Percentiles rank a stretch among this genome's conserved stretches.
These are phyloP conservation scores for Ennomos quercinarius DNA, from an alignment of 2,888 invertebrate species.

Conservation along the genomic window DNA sequence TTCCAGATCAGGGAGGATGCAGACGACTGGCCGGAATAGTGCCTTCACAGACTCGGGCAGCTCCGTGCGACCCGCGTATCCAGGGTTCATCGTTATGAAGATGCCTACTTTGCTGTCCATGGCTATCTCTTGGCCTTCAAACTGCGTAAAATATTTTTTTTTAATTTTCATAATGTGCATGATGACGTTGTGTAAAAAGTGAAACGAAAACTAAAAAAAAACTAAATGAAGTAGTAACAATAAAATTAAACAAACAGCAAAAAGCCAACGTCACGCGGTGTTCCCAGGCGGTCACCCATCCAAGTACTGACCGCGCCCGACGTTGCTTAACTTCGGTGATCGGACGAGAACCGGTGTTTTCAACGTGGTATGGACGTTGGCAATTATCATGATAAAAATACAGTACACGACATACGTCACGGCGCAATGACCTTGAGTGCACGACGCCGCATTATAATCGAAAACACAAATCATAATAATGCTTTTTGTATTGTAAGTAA, in stretches of 20 bases:
- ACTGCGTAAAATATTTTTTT: conserved; percentile 74
- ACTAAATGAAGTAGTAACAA: too few species aligned
- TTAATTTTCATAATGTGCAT: too few species aligned
- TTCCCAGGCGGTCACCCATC: conserved; percentile 70
- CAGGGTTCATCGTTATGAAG: conserved; percentile 98
- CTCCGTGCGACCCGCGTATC: conserved; percentile 96
- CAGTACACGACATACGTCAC: too few species aligned
- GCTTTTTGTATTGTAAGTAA: too few species aligned
- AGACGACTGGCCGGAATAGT: conserved; percentile 95
- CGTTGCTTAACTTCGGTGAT: conserved; percentile 79
- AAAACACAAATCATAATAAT: too few species aligned
- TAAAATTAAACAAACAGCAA: too few species aligned
- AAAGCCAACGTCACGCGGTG: conserved; percentile 41
- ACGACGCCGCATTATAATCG: too few species aligned
- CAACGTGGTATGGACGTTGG: conserved; percentile 43
- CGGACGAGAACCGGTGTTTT: conserved; percentile 74
- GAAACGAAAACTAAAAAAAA: too few species aligned
- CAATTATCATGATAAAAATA: neutral
- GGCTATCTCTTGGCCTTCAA: conserved; percentile 93
- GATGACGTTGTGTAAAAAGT: too few species aligned
- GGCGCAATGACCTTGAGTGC: too few species aligned
- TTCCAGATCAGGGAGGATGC: conserved; percentile 96
- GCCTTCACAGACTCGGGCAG: conserved; percentile 97
- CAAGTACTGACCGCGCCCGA: conserved; percentile 76
- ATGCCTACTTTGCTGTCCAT: conserved; percentile 95